Base-by-base conservation (phyloP, 2,797 vertebrate genomes). In the Xenopus petersii region DNA sequence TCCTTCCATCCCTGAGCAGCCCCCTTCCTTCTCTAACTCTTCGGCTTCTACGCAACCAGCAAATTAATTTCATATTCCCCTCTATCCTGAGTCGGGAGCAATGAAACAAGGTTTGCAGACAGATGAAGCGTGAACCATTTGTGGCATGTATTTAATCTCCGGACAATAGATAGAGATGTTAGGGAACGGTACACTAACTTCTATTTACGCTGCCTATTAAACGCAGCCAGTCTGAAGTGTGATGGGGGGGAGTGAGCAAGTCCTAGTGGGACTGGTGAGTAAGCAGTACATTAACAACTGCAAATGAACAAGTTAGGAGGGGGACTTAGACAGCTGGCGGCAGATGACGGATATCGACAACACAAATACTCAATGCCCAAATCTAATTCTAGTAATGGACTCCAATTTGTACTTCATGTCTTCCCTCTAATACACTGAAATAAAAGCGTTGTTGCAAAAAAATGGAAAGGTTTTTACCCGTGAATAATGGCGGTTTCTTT, bases 191-290 rank as follows among this genome's bases (percentile, higher is more conserved):
- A 93, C 92, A 91, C 92, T 93, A 93, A 92, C 90, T 93, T 93
- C 91, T 93, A 93, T 93, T 93, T 93, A 93, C 89, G 92, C 91
- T 92, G 91, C 89, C 92, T 93, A 93, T 93, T 93, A 93, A 93
- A 89, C 85, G 90, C 91, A 92, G 89, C 91, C 91, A 91, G 89
- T 91, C 91, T 92, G 91, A 92, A 92, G 90, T 88, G 90, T 69
- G 75, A 92, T 92, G 92, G 67, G 90, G 26, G 91, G 90, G 90
- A 88, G 92, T 92, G 92, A 92, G 91, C 88, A 89, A 70, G 87
- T 89, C 89, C 91, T 92, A 93, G 91, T 91, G 91, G 91, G 90
- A 92, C 88, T 15, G 86, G 88, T 90, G 89, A 90, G 90, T 89
- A 87, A 91, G 91, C 91, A 92, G 89, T 91, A 92, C 91, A 92